phyloP scores from a whole-genome alignment of 2,797 vertebrate species.

The Eutrigla gurnardus region DNA sequence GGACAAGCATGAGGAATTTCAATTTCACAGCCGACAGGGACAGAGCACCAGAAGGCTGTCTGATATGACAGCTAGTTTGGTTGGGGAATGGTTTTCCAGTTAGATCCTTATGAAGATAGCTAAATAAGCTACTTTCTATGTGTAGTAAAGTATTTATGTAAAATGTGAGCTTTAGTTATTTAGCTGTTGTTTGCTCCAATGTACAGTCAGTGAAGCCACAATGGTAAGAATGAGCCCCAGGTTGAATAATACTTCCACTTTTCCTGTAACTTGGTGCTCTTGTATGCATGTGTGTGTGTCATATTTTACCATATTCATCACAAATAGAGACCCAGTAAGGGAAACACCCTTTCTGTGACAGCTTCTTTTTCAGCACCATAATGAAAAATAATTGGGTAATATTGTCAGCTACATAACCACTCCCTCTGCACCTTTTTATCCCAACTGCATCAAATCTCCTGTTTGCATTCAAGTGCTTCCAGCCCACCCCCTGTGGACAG shows the following conservation, averaged over 20 bases:
- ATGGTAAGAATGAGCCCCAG: neutral
- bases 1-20: neutral
- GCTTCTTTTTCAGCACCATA: neutral
- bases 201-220: neutral
- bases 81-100: neutral
- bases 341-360: neutral
- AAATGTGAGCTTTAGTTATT: neutral
- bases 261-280: neutral
- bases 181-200: neutral
- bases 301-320: conserved; percentile 3
- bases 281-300: neutral
- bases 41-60: neutral
- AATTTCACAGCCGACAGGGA: neutral
- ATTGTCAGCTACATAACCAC: neutral
- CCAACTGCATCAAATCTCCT: conserved; percentile 13
- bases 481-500: conserved; percentile 10
- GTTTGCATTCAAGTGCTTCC: conserved; percentile 12
- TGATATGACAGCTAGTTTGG: neutral
- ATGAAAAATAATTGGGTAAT: conserved; percentile 11
- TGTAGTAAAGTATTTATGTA: neutral
- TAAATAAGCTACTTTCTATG: neutral
- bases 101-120: neutral
- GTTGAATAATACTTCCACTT: neutral
- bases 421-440: conserved; percentile 6
- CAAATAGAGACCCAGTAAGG: neutral